Evolutionary conservation across 2,797 vertebrate species (phyloP).

Genomic region (Heterohyrax brucei): DNA sequence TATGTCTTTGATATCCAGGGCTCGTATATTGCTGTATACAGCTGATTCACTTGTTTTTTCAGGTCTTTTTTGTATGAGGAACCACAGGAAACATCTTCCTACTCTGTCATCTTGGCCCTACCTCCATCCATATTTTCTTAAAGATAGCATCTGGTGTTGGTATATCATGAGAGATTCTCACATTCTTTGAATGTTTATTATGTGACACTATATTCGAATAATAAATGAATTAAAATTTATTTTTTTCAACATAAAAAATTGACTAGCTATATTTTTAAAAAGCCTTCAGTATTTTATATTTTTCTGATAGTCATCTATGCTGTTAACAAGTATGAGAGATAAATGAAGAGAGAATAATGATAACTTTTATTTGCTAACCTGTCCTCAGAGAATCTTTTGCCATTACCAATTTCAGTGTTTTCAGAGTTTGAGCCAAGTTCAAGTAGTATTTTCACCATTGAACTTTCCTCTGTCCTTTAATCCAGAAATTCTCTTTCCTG

Average conservation of each 20-base stretch:
- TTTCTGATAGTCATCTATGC: not conserved
- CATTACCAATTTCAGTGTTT: not conserved
- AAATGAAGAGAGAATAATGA: not conserved
- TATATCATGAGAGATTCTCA: not conserved
- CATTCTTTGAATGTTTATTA: constrained; percentile 26
- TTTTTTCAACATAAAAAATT: constrained; percentile 34
- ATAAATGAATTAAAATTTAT: constrained; percentile 15
- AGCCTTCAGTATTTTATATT: not conserved
- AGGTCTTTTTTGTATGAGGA: too few relatives aligned
- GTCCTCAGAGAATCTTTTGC: not conserved
- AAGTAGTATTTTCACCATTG: not conserved
- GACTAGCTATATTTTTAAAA: not conserved
- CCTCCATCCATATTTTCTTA: not conserved
- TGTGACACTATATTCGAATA: not conserved
- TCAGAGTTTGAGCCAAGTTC: not conserved
- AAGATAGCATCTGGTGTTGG: not conserved
- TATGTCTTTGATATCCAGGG: too few relatives aligned
- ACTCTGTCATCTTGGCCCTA: too few relatives aligned
- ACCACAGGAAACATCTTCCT: too few relatives aligned
- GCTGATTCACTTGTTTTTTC: too few relatives aligned
- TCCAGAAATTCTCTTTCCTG: not conserved
- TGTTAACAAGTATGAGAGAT: not conserved
- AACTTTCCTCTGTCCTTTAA: not conserved
- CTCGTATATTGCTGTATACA: too few relatives aligned
- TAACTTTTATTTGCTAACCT: not conserved